Evolutionary conservation across 2,888 invertebrate species (phyloP).

Genomic region (Pammene aurita): DNA sequence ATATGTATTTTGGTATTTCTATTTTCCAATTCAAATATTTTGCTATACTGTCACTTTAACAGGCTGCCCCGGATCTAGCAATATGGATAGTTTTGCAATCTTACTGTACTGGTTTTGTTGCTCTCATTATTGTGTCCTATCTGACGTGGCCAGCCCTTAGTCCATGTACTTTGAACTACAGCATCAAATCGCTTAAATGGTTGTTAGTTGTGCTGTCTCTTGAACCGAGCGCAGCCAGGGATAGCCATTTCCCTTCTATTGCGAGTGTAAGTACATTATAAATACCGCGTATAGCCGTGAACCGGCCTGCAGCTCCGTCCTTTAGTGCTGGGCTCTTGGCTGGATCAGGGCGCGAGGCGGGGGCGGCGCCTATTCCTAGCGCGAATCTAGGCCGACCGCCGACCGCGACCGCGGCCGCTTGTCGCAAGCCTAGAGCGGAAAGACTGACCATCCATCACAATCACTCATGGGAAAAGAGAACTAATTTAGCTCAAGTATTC

Average conservation of each 20-base stretch:
- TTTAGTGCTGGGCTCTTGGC: conserved; percentile 73
- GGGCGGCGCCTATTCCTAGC: conserved; percentile 81
- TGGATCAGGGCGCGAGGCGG: conserved; percentile 72
- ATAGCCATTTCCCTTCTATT: conserved; percentile 31
- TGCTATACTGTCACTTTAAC: too few species aligned
- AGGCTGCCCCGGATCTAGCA: too few species aligned
- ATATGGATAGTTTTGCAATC: too few species aligned
- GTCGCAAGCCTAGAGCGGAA: conserved; percentile 48
- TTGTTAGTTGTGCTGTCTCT: not conserved
- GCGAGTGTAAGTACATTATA: conserved; percentile 10
- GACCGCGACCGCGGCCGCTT: conserved; percentile 60
- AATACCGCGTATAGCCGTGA: conserved; percentile 46
- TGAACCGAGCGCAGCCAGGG: not conserved
- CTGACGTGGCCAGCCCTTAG: too few species aligned
- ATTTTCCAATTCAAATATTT: too few species aligned
- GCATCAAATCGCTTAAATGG: not conserved
- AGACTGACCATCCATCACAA: conserved; percentile 24
- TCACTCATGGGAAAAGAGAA: not conserved
- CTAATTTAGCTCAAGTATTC: not conserved
- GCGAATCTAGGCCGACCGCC: conserved; percentile 82
- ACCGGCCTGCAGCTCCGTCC: conserved; percentile 56
- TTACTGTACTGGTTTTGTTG: too few species aligned
- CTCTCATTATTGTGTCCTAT: too few species aligned
- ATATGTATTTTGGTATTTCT: too few species aligned
- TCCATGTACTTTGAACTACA: too few species aligned